Evolutionary conservation across 1,140 invertebrate genomes (phyloP).

Genomic region (Dreissena polymorpha): DNA sequence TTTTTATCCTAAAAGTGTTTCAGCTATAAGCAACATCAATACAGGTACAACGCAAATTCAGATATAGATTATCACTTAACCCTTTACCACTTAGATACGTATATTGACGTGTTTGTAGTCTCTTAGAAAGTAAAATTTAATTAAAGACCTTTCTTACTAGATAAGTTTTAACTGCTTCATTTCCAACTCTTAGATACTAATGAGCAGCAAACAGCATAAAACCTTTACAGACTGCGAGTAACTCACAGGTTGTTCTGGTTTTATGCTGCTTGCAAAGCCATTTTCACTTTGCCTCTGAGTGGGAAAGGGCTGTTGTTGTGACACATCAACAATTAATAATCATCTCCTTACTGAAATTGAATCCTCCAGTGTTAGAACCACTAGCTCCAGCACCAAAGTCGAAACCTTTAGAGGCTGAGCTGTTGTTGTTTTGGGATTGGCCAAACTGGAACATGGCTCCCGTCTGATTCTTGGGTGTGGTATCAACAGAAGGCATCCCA

Average conservation of each 20-base stretch:
- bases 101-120: no score
- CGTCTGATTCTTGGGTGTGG: constrained; percentile 40
- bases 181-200: no score
- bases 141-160: no score
- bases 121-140: no score
- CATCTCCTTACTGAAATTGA: constrained; percentile 41
- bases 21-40: not conserved
- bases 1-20: not conserved
- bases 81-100: no score
- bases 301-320: not conserved
- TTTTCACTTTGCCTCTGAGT: no score
- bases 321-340: not conserved
- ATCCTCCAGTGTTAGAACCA: not conserved
- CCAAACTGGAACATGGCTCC: constrained; percentile 39
- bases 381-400: constrained; percentile 27
- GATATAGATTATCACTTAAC: no score
- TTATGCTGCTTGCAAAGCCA: no score
- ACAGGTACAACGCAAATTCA: not conserved
- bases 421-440: constrained; percentile 38
- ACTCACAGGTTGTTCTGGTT: no score
- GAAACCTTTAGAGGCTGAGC: constrained; percentile 30
- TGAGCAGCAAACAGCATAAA: no score
- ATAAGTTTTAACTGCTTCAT: no score
- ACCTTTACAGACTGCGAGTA: no score
- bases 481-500: constrained; percentile 6